Evolutionary conservation across 2,797 vertebrate species (phyloP).

Genomic region (Anguilla megastoma): DNA sequence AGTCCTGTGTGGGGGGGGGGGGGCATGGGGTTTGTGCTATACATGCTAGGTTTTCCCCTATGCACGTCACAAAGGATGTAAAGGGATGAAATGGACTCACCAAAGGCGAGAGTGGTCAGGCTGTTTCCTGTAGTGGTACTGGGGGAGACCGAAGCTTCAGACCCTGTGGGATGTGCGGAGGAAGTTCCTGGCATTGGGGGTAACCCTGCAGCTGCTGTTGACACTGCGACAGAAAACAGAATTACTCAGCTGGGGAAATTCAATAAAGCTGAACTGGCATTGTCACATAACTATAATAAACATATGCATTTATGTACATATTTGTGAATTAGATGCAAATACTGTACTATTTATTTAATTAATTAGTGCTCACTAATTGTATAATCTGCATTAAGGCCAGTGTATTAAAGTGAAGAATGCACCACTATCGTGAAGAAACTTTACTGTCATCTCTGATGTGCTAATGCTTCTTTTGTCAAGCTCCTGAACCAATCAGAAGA

Average conservation of each 20-base stretch:
- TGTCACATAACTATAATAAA: not conserved
- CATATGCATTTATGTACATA: not conserved
- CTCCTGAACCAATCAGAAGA: not conserved
- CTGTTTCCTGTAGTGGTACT: constrained; percentile 28
- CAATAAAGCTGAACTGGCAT: not conserved
- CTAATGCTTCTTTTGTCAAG: not conserved
- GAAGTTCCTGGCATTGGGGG: not conserved
- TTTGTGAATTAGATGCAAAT: not conserved
- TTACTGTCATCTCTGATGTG: not conserved
- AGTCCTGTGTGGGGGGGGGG: too few species aligned
- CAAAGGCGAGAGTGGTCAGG: constrained; percentile 52
- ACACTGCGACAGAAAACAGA: constrained; percentile 3
- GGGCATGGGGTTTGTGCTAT: too few species aligned
- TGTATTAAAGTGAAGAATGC: not conserved
- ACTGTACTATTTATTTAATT: not conserved
- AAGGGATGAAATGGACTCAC: constrained; percentile 30
- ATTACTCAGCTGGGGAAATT: not conserved
- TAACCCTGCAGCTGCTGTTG: not conserved
- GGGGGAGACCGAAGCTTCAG: not conserved
- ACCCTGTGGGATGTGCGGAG: not conserved
- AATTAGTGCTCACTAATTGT: not conserved
- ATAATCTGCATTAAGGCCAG: not conserved
- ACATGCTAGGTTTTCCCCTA: too few species aligned
- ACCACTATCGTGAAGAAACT: not conserved
- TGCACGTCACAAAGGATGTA: not conserved